phyloP scores from a whole-genome alignment of 1,140 invertebrate genomes.

The Meteorus sp. region DNA sequence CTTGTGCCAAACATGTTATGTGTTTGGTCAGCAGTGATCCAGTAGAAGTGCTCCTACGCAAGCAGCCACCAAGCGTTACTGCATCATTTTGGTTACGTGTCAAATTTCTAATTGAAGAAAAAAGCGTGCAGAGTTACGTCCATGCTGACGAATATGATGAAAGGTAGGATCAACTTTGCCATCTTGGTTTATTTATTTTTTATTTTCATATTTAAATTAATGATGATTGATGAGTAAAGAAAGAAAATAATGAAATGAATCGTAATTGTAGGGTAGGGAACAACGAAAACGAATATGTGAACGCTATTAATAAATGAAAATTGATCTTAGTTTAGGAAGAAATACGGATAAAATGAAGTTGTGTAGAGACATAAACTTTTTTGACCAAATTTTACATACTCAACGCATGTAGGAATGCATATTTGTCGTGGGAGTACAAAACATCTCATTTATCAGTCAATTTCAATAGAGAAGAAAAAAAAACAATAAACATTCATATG shows the following conservation, averaged over 20 bases:
- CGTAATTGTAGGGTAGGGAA: neutral
- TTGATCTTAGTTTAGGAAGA: too few relatives aligned
- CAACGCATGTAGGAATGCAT: too few relatives aligned
- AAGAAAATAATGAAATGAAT: neutral
- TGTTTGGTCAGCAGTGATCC: slow-evolving; percentile 94
- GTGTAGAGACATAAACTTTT: too few relatives aligned
- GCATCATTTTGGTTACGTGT: slow-evolving; percentile 97
- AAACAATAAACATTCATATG: too few relatives aligned
- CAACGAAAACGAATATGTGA: neutral
- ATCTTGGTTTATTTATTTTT: too few relatives aligned
- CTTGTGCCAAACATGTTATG: slow-evolving; percentile 88
- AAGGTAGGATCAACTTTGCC: slow-evolving; percentile 74
- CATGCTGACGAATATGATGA: slow-evolving; percentile 96
- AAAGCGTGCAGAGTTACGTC: slow-evolving; percentile 97
- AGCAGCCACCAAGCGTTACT: slow-evolving; percentile 93
- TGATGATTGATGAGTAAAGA: neutral
- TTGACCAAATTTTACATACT: too few relatives aligned
- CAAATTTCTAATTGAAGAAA: slow-evolving; percentile 97
- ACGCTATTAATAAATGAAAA: too few relatives aligned
- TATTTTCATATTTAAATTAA: neutral
- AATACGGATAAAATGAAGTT: too few relatives aligned
- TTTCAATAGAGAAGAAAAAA: too few relatives aligned
- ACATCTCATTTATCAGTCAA: too few relatives aligned
- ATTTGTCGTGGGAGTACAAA: too few relatives aligned
- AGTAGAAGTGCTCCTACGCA: slow-evolving; percentile 89